Evolutionary conservation across 2,113 vertebrate species (phyloP).

Genomic region (Sterrhoptilus dennistouni): DNA sequence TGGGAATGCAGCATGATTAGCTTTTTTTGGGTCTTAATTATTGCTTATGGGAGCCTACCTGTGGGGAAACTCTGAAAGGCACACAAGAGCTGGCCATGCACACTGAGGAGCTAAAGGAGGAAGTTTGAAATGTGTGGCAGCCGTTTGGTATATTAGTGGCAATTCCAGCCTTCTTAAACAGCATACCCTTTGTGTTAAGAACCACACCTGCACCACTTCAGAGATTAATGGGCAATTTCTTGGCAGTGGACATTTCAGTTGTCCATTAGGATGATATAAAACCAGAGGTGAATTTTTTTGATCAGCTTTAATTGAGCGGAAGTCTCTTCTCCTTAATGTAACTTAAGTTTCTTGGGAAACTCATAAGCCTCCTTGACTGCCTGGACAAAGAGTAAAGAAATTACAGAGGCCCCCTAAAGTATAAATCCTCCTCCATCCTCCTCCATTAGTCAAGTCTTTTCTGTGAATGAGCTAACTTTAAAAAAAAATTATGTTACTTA

Average conservation of each 20-base stretch:
- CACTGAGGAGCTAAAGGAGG: background rate
- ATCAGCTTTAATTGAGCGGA: background rate
- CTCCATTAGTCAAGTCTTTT: constrained; percentile 31
- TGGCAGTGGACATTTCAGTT: constrained; percentile 10
- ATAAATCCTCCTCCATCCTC: constrained; percentile 13
- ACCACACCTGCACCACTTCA: constrained; percentile 25
- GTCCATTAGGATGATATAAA: constrained; percentile 31
- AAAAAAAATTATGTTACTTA: constrained; percentile 41
- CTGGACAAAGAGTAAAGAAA: constrained; percentile 1
- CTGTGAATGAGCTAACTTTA: constrained; percentile 18
- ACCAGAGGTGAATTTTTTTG: background rate
- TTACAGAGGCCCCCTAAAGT: background rate
- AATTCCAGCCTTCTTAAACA: background rate
- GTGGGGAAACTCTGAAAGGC: background rate
- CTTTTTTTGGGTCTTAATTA: background rate
- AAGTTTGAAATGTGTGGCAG: background rate
- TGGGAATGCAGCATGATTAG: background rate
- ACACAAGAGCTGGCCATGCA: background rate
- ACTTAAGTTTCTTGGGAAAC: background rate
- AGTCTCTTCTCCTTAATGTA: background rate
- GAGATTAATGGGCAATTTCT: constrained; percentile 21
- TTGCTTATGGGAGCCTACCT: constrained; percentile 25
- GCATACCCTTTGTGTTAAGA: constrained; percentile 16
- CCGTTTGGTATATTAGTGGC: background rate
- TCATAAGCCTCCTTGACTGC: background rate